Evolutionary conservation across 2,797 vertebrate genomes (phyloP).

Genomic region (Remorina albescens): DNA sequence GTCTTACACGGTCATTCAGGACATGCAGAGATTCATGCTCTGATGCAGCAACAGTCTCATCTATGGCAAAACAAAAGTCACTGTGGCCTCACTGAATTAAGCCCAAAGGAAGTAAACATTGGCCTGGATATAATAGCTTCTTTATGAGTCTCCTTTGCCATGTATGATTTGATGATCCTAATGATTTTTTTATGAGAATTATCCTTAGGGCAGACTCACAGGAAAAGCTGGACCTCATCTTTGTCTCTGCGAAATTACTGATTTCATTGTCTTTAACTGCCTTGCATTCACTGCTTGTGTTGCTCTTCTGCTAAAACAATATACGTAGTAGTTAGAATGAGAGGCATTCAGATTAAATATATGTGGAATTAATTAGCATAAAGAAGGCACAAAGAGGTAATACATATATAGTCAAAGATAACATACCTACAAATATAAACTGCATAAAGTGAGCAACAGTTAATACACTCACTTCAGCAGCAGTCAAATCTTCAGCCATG

Average conservation of each 20-base stretch:
- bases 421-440: not conserved
- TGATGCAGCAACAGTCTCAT: not conserved
- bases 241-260: not conserved
- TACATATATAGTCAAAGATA: not conserved
- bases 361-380: not conserved
- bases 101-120: not conserved
- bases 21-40: not conserved
- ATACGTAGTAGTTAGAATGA: not conserved
- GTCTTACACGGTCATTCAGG: slow-evolving; percentile 46
- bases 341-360: not conserved
- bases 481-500: not conserved
- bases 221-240: slow-evolving; percentile 36
- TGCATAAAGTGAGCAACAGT: not conserved
- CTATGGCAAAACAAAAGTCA: slow-evolving; percentile 18
- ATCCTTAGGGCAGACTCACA: slow-evolving; percentile 22
- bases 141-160: not conserved
- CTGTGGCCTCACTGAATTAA: not conserved
- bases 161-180: not conserved
- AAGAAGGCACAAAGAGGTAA: not conserved
- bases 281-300: not conserved
- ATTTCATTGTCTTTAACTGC: not conserved
- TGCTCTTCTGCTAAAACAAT: slow-evolving; percentile 2
- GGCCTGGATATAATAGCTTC: not conserved
- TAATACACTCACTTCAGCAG: slow-evolving; percentile 36
- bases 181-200: not conserved